phyloP scores from a whole-genome alignment of 2,888 invertebrate genomes.

The Hyposoter dolosus region DNA sequence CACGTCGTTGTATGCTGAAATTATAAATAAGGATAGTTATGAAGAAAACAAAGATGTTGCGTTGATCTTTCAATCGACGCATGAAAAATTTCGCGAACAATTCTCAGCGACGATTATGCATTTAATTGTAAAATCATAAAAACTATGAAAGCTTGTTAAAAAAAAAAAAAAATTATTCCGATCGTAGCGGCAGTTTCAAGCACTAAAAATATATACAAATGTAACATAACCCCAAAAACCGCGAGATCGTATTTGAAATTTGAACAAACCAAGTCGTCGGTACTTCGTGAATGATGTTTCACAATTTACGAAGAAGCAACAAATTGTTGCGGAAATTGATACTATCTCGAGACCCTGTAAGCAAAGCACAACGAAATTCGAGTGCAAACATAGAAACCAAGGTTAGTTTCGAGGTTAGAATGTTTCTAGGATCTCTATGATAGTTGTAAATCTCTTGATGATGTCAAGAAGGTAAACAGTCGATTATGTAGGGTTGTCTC shows the following conservation, averaged over 20 bases:
- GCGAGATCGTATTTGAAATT: conserved; percentile 4
- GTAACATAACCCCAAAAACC: conserved; percentile 39
- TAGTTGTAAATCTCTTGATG: neutral
- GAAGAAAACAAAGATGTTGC: neutral
- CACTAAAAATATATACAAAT: conserved; percentile 9
- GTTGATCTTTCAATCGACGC: neutral
- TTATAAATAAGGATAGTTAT: neutral
- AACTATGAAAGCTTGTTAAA: neutral
- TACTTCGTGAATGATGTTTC: conserved; percentile 38
- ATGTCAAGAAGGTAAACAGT: neutral
- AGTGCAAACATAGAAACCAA: conserved; percentile 19
- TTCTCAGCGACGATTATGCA: neutral
- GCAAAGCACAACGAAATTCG: conserved; percentile 15
- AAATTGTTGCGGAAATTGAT: conserved; percentile 22
- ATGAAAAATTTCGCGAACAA: neutral
- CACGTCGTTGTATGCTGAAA: neutral
- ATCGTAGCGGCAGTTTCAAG: conserved; percentile 24
- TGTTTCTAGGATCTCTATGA: neutral
- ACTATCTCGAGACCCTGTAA: conserved; percentile 8
- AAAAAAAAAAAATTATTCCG: neutral
- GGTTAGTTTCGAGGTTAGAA: conserved; percentile 22
- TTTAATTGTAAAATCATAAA: neutral
- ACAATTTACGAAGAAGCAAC: conserved; percentile 35
- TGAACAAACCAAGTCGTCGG: neutral
- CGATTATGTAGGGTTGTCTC: neutral